Conservation (phyloP, 2,888 invertebrate genomes). For the Diplolepis rosae region DNA sequence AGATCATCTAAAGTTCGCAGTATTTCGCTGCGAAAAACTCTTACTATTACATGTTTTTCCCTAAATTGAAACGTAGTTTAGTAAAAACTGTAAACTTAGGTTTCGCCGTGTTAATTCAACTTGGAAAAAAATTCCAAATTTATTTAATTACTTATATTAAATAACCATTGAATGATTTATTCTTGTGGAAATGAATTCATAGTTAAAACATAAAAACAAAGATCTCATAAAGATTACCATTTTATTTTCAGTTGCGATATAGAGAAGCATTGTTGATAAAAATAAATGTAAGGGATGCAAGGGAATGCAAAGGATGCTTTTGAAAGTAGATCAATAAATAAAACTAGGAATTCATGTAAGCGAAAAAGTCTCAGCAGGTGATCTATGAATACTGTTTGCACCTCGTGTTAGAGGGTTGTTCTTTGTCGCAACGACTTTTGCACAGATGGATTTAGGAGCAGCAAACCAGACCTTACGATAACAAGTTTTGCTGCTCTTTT, state of each 20-base stretch:
- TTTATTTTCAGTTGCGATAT: neutral
- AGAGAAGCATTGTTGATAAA: neutral
- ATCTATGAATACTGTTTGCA: slow-evolving; percentile 53
- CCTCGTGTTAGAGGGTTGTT: slow-evolving; percentile 43
- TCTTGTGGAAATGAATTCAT: too few species aligned
- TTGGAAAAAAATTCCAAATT: too few species aligned
- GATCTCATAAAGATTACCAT: neutral
- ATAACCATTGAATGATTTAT: too few species aligned
- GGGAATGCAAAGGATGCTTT: slow-evolving; percentile 40
- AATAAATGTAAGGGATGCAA: neutral
- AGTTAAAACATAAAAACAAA: too few species aligned
- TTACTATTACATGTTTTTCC: too few species aligned
- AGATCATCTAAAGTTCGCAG: too few species aligned
- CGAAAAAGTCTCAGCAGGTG: slow-evolving; percentile 34
- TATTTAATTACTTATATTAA: too few species aligned
- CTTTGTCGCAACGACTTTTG: slow-evolving; percentile 36
- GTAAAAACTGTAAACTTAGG: too few species aligned
- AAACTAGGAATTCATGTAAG: slow-evolving; percentile 51
- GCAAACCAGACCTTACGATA: slow-evolving; percentile 43
- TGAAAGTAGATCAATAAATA: slow-evolving; percentile 52
- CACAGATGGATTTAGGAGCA: slow-evolving; percentile 56
- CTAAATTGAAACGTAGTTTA: too few species aligned
- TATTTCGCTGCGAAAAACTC: too few species aligned
- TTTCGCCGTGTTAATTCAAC: too few species aligned
- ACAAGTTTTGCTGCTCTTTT: slow-evolving; percentile 40